Base-by-base conservation (phyloP, 2,888 invertebrate species). In the Sphinx pinastri region DNA sequence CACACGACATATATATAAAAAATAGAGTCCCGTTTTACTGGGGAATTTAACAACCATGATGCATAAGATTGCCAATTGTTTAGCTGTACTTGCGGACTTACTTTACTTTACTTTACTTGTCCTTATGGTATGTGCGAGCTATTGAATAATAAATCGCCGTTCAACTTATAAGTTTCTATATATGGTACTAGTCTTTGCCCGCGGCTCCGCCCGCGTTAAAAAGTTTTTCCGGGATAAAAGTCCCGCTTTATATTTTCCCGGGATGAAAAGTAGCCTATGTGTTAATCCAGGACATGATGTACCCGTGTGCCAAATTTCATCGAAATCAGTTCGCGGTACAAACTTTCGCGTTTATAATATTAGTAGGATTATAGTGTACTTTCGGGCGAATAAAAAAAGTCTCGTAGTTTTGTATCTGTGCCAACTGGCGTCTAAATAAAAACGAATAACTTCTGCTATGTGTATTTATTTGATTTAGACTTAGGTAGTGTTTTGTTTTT, bases 361-460 rank as follows among this genome's bases (percentile, higher is more conserved):
- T n/a, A n/a, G n/a, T n/a, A n/a, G n/a, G n/a, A n/a, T n/a, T 51
- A 2, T 12, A 54, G 54, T 55, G 19, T 55, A 55, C 19, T 55
- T 55, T 16, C 19, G 55, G 10, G 11, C 6, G 10, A 19, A 11
- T 19, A 19, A 55, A 55, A 55, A 55, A 55, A 0, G 55, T 55
- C 55, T 55, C 19, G 55, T 55, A 19, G 19, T 19, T 55, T 55
- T 55, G 55, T 55, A 16, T 19, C 55, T 19, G 55, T 55, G 55
- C 55, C 55, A 55, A 54, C 6, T 11, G 19, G 19, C 52, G 52
- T 55, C 16, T 55, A 55, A 55, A 55, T 55, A 55, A 55, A 55
- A 55, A 55, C 19, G 19, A 55, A 55, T 19, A 55, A 19, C 55
- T 55, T 11, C 2, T 4, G 19, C 11, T 19, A 16, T 11, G 11